Evolutionary conservation across 2,888 invertebrate species (phyloP).

Genomic region (Strigamia maritima): DNA sequence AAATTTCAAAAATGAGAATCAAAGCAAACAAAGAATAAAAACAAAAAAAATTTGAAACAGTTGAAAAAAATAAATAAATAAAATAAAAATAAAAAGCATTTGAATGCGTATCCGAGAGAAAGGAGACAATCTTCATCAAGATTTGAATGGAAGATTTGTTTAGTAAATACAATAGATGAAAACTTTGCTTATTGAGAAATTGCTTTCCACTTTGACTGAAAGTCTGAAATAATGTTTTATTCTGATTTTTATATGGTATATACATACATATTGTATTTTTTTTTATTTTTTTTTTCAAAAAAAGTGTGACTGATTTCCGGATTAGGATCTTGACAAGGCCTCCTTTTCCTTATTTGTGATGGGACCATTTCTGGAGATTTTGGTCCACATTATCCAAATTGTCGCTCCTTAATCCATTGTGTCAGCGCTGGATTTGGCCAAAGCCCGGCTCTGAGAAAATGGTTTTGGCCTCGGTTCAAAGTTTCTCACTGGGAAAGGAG

Average conservation of each 20-base stretch:
- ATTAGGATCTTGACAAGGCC: background rate
- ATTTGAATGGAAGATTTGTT: too few species aligned
- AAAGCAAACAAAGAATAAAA: background rate
- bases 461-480: conserved; percentile 25
- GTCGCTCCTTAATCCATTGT: conserved; percentile 26
- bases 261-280: background rate
- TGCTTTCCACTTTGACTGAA: too few species aligned
- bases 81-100: too few species aligned
- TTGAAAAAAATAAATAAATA: too few species aligned
- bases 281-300: background rate
- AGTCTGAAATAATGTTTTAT: too few species aligned
- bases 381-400: conserved; percentile 29
- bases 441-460: conserved; percentile 9
- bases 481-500: background rate
- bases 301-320: background rate
- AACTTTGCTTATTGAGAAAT: too few species aligned
- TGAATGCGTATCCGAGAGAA: too few species aligned
- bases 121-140: too few species aligned
- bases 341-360: conserved; percentile 19
- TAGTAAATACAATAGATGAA: too few species aligned
- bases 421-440: conserved; percentile 29
- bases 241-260: too few species aligned
- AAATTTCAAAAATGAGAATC: background rate
- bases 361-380: conserved; percentile 18
- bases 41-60: too few species aligned